Evolutionary conservation across 1,140 invertebrate species (phyloP).

Genomic region (Ditylenchus dipsaci): DNA sequence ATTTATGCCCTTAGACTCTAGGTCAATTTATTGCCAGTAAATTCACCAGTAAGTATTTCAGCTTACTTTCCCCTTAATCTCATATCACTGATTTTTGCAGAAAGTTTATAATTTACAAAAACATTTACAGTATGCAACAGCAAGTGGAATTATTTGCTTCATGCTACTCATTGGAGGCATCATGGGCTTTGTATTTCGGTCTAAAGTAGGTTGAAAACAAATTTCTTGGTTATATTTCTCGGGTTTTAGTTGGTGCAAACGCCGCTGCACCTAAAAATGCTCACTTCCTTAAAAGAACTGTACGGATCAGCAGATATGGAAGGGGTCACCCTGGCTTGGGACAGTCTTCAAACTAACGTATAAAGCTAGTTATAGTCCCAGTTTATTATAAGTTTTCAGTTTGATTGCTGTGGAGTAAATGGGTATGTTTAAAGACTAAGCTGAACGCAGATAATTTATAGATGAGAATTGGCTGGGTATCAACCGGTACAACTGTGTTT

Average conservation of each 20-base stretch:
- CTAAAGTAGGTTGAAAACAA: conserved; percentile 38
- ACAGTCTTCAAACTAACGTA: conserved; percentile 52
- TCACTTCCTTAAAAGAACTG: conserved; percentile 52
- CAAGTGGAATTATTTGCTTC: conserved; percentile 50
- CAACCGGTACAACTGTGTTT: too few species aligned
- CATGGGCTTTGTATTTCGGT: conserved; percentile 54
- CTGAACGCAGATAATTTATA: too few species aligned
- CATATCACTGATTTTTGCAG: too few species aligned
- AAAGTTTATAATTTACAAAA: background rate
- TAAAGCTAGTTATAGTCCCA: background rate
- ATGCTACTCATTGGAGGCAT: conserved; percentile 56
- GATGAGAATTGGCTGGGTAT: too few species aligned
- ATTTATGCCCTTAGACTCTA: too few species aligned
- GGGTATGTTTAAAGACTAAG: too few species aligned
- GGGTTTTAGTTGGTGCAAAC: conserved; percentile 48
- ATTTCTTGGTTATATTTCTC: conserved; percentile 10
- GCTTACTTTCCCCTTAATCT: too few species aligned
- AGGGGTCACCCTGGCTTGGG: conserved; percentile 51
- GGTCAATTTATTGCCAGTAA: too few species aligned
- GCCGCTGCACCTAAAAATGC: conserved; percentile 55
- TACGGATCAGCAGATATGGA: conserved; percentile 50
- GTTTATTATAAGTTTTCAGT: conserved; percentile 30
- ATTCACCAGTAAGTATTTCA: too few species aligned
- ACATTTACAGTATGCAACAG: conserved; percentile 40
- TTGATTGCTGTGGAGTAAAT: conserved; percentile 56